phyloP scores from a whole-genome alignment of 1,140 invertebrate species.

The Sweltsa coloradensis region DNA sequence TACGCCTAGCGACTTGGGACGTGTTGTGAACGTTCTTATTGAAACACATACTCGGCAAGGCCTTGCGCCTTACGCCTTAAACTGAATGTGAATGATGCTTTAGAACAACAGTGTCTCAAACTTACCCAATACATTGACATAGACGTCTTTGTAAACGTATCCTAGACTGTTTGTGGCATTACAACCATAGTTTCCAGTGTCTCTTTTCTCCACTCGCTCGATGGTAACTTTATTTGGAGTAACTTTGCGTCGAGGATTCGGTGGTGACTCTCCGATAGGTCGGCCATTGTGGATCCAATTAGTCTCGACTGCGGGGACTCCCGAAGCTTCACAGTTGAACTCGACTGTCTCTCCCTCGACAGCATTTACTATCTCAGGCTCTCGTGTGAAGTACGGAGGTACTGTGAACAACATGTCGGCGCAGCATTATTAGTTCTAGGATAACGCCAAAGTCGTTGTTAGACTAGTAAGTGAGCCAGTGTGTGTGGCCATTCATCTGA shows the following conservation, averaged over 20 bases:
- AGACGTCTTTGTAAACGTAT: conserved; percentile 96
- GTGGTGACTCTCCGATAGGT: conserved; percentile 61
- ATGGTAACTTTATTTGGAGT: conserved; percentile 67
- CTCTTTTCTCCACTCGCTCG: conserved; percentile 67
- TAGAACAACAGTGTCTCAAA: conserved; percentile 11
- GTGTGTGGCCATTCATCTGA: too few relatives aligned
- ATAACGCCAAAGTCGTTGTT: too few relatives aligned
- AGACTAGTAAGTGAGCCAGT: too few relatives aligned
- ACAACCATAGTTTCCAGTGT: conserved; percentile 96
- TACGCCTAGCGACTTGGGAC: too few relatives aligned
- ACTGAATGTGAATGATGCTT: too few relatives aligned
- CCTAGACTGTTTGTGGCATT: conserved; percentile 97
- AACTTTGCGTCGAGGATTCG: conserved; percentile 51
- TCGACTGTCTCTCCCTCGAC: conserved; percentile 83
- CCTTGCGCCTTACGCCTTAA: too few relatives aligned
- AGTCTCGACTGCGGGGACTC: conserved; percentile 79
- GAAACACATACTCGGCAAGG: too few relatives aligned
- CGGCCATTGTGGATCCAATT: conserved; percentile 96
- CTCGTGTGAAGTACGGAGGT: conserved; percentile 83
- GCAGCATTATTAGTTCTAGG: too few relatives aligned
- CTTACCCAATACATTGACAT: conserved; percentile 84
- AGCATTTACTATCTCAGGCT: conserved; percentile 76
- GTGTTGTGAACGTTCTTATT: too few relatives aligned
- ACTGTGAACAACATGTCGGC: conserved; percentile 26
- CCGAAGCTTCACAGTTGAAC: conserved; percentile 79